Conservation (phyloP, 2,797 vertebrate genomes). For the Yasuhikotakia modesta region DNA sequence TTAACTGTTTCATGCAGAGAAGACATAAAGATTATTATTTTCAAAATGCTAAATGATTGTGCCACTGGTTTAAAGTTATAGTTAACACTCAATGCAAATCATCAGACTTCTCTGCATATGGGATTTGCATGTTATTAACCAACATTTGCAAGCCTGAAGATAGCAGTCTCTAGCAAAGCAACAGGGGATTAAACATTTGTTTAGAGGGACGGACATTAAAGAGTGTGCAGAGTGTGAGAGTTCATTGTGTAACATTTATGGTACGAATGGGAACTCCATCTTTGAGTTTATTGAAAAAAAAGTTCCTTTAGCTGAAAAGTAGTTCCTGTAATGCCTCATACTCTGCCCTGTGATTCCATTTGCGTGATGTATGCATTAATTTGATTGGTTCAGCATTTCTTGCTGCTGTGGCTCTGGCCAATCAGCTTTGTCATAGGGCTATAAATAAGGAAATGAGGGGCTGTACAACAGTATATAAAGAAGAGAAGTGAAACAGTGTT, state of each 20-base stretch:
- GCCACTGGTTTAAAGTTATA: background rate
- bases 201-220: background rate
- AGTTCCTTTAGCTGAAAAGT: too few relatives aligned
- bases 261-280: background rate
- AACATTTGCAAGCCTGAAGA: conserved; percentile 3
- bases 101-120: background rate
- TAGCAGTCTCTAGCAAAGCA: background rate
- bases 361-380: conserved; percentile 14
- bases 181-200: background rate
- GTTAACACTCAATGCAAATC: conserved; percentile 20
- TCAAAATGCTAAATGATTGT: background rate
- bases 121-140: conserved; percentile 7
- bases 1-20: background rate
- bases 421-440: conserved; percentile 24
- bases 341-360: background rate
- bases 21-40: background rate
- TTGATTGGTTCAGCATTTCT: conserved; percentile 10
- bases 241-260: background rate
- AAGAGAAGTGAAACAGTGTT: conserved; percentile 55
- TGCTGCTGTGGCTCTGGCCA: background rate
- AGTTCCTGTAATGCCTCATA: too few relatives aligned
- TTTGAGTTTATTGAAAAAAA: background rate
- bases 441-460: conserved; percentile 21
- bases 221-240: background rate
- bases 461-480: background rate